Base-by-base conservation (phyloP, 2,888 invertebrate genomes). In the Salticus scenicus region DNA sequence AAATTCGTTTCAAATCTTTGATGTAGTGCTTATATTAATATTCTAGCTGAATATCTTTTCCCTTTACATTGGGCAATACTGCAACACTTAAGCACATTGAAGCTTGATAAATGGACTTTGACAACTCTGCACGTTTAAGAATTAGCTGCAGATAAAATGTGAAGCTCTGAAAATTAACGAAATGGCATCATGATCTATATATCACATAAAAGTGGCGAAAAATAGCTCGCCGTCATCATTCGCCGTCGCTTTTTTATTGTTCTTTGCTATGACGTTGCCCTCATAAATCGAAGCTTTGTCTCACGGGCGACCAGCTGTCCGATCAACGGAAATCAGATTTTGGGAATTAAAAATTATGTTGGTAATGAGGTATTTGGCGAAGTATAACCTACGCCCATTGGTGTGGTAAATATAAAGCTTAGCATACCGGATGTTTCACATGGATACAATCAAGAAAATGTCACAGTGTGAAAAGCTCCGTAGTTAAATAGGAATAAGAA, bases 171-270 rank as follows among this genome's bases (percentile, higher is more conserved):
- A 33, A 33, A 67, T 76, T 83, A 83, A 51, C 66, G 76, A 75
- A 71, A 82, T 74, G 73, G 66, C 72, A 66, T 37, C 71, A 31
- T n/a, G 33, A 47, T 30, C 67, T 72, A 83, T 83, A 77, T 72
- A 83, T 83, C 83, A 83, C 72, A 83, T 77, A 83, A 71, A 83
- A 76, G 75, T 76, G 64, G 71, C 76, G 76, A 76, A 83, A 83
- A 83, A 83, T 83, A 76, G 82, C 51, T 24, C 24, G 24, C 17
- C 42, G 42, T 17, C 24, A 57, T 24, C 57, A 57, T 57, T 57
- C 24, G 8, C 76, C 63, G 63, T 82, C 70, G 75, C 69, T 82
- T 75, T 67, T 17, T 67, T 33, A 14, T 24, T 17, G 63, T 57
- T 82, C 47, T 75, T 76, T 71, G 75, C 71, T 71, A 64, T 71